Percentiles rank a stretch among this genome's conserved stretches.
These are phyloP conservation scores for Phrynosoma platyrhinos DNA, from an alignment of 2,113 vertebrate species.

Conservation along the genomic window DNA sequence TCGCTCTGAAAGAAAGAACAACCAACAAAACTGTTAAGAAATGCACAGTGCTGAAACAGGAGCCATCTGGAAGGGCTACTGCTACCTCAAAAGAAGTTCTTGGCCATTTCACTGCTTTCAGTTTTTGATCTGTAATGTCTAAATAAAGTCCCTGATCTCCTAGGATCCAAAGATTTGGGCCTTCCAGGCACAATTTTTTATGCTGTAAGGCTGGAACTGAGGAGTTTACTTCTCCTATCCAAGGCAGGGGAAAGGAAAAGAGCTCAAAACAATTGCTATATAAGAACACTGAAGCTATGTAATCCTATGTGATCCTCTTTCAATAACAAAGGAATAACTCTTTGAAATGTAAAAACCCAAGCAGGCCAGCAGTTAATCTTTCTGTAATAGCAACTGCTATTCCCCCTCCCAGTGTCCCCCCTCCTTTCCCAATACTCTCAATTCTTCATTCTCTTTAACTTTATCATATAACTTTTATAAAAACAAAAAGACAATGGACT, in stretches of 20 bases:
- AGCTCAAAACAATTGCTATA: background rate
- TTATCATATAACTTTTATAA: background rate
- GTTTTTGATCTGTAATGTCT: background rate
- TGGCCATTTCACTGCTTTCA: background rate
- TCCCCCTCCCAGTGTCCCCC: no score
- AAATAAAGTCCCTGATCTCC: background rate
- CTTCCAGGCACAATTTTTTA: slow-evolving; percentile 7
- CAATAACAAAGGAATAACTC: slow-evolving; percentile 34
- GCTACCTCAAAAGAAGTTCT: background rate
- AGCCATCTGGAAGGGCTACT: background rate
- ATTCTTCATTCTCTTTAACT: background rate
- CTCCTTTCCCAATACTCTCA: background rate
- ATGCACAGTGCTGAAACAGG: accelerated
- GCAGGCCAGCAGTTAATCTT: background rate
- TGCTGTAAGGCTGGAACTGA: no score
- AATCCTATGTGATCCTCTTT: slow-evolving; percentile 25
- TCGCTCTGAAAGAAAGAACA: slow-evolving; percentile 88
- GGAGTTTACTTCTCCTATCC: background rate
- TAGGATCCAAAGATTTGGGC: background rate
- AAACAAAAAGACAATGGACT: background rate
- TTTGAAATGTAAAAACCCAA: slow-evolving; percentile 24
- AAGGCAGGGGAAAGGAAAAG: background rate
- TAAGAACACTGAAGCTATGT: slow-evolving; percentile 16
- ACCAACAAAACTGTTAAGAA: slow-evolving; percentile 50
- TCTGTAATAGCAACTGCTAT: background rate